phyloP scores from a whole-genome alignment of 2,888 invertebrate species.

The Habroteleia sp. region DNA sequence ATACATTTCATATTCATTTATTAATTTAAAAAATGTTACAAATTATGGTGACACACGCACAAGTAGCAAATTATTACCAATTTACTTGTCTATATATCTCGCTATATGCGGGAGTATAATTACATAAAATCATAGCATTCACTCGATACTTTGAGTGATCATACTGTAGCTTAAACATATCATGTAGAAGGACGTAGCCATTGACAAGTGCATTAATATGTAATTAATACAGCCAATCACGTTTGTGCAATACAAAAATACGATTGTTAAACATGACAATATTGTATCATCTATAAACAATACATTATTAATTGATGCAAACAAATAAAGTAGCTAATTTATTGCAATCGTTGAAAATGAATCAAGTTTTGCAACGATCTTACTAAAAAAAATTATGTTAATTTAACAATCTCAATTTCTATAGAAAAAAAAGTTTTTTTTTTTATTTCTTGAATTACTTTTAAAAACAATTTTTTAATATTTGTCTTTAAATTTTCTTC shows the following conservation, averaged over 20 bases:
- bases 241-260: conserved; percentile 4
- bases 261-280: conserved; percentile 9
- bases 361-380: too few relatives aligned
- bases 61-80: conserved; percentile 39
- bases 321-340: too few relatives aligned
- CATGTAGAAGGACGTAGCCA: conserved; percentile 52
- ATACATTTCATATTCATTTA: conserved; percentile 1
- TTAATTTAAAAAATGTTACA: neutral
- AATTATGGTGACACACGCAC: conserved; percentile 13
- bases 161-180: conserved; percentile 47
- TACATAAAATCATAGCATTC: conserved; percentile 54
- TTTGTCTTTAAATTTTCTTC: too few relatives aligned
- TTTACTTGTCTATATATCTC: conserved; percentile 21
- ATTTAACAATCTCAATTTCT: too few relatives aligned
- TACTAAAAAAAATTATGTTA: too few relatives aligned
- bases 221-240: conserved; percentile 41
- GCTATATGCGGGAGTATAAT: conserved; percentile 44
- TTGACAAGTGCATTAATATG: conserved; percentile 32
- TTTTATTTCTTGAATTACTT: too few relatives aligned
- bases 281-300: neutral
- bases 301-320: neutral
- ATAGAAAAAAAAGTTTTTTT: too few relatives aligned
- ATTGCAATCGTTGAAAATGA: too few relatives aligned
- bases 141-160: conserved; percentile 31
- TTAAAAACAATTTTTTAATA: too few relatives aligned